Evolutionary conservation across 35 echinoderm and acorn worm genomes (phyloP).

Genomic region (Chiridota heheva): DNA sequence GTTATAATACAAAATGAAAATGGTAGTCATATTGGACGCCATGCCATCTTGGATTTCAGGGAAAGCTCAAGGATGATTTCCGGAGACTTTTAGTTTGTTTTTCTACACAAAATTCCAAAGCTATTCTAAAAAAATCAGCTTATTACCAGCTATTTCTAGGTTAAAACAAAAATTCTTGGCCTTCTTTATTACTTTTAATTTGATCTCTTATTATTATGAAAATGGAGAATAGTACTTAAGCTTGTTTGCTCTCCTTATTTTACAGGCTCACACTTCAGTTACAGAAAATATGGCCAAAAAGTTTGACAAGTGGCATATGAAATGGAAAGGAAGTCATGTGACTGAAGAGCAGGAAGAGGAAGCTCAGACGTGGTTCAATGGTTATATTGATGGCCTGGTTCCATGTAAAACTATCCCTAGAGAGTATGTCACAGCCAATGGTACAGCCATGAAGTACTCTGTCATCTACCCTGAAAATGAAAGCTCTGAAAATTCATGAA

Average conservation of each 20-base stretch:
- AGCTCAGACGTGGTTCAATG: conserved; percentile 90
- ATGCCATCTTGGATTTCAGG: too few relatives aligned
- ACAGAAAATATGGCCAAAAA: conserved; percentile 60
- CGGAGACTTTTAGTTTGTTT: too few relatives aligned
- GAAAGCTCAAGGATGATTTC: too few relatives aligned
- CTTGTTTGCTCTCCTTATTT: conserved; percentile 12
- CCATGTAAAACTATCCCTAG: conserved; percentile 62
- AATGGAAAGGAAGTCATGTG: conserved; percentile 72
- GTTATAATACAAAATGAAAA: too few relatives aligned
- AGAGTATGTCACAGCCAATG: conserved; percentile 61
- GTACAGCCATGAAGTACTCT: conserved; percentile 61
- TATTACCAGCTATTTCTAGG: too few relatives aligned
- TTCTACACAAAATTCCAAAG: too few relatives aligned
- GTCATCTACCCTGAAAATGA: conserved; percentile 69
- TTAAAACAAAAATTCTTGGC: too few relatives aligned
- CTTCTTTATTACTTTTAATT: too few relatives aligned
- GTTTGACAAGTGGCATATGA: conserved; percentile 73
- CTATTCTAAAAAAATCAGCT: too few relatives aligned
- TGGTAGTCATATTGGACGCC: too few relatives aligned
- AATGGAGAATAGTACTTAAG: neutral
- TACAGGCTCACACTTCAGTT: conserved; percentile 75
- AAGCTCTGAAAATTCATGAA: too few relatives aligned
- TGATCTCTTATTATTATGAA: too few relatives aligned
- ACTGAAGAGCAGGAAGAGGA: conserved; percentile 53
- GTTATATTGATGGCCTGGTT: conserved; percentile 71